These are phyloP conservation scores for Barypeithes pellucidus DNA, from an alignment of 2,888 invertebrate species.

Conservation along the genomic window DNA sequence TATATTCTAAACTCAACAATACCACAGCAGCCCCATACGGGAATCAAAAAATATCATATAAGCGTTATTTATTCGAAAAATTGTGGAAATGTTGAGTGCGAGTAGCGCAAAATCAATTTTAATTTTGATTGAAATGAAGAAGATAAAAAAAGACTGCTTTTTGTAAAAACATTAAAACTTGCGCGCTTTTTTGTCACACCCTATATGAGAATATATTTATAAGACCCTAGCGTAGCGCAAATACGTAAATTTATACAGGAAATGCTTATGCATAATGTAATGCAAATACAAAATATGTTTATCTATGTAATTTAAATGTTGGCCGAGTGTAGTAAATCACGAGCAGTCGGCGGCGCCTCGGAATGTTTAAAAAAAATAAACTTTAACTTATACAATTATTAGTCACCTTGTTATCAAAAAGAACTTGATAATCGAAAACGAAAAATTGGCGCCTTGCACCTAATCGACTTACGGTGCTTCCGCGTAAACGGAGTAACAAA, in stretches of 20 bases:
- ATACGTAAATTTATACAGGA: conserved; percentile 5
- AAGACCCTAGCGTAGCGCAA: not conserved
- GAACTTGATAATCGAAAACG: not conserved
- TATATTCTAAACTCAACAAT: no score
- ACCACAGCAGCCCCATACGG: no score
- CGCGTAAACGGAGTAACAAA: not conserved
- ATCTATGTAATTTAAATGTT: conserved; percentile 17
- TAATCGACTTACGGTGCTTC: not conserved
- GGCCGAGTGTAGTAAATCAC: not conserved
- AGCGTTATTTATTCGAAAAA: no score
- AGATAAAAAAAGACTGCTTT: no score
- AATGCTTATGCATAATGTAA: not conserved
- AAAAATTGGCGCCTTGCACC: not conserved
- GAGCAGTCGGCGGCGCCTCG: not conserved
- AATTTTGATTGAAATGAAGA: no score
- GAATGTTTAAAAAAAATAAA: not conserved
- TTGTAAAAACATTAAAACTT: no score
- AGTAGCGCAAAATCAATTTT: no score
- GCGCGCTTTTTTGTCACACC: no score
- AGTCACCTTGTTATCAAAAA: not conserved
- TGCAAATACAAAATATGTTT: conserved; percentile 12
- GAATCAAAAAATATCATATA: no score
- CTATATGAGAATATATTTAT: no score
- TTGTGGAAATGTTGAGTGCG: no score
- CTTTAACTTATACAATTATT: not conserved